Base-by-base conservation (phyloP, 2,888 invertebrate species). In the Melieria omissa region DNA sequence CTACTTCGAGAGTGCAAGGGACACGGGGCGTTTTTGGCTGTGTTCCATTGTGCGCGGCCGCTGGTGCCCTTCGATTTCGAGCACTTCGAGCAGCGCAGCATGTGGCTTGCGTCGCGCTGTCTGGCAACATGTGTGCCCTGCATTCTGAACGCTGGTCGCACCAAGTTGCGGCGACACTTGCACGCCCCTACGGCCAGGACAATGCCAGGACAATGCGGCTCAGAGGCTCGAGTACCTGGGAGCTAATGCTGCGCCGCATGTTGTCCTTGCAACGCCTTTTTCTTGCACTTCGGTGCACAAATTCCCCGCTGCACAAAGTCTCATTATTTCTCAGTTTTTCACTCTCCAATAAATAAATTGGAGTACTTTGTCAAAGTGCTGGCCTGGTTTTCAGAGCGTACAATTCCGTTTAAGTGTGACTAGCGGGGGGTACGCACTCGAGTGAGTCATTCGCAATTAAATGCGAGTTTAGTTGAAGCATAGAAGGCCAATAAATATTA, bases 51-150 rank as follows among this genome's bases (percentile, higher is more conserved):
- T 29, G 29, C 29, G 1, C 29, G 29, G 29, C 29, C 29, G 29
- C 29, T 29, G 29, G 29, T 29, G 29, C 29, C 29, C 29, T 29
- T 29, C 29, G 29, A 29, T 29, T 29, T 29, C 29, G 29, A 29
- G 29, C 29, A 1, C 2, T 29, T 29, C 29, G 29, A 47, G n/a
- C 54, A 44, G 29, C 42, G 4, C 66, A 67, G 71, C 71, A 66
- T 71, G 66, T 63, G 67, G 47, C 41, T 62, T 71, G 68, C 73
- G 70, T 64, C 68, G 58, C 54, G 10, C 8, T 64, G 71, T 73
- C 70, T 73, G 47, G 68, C 66, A 47, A 9, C 47, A 16, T 57
- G 57, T 57, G 57, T 29, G 57, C n/a, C 8, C 29, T 9, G 61
- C 44, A 49, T 47, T 47, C n/a, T 44, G 49, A 1, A 16, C 16